phyloP scores from a whole-genome alignment of 1,140 invertebrate species.

The Drosophila baimaii region DNA sequence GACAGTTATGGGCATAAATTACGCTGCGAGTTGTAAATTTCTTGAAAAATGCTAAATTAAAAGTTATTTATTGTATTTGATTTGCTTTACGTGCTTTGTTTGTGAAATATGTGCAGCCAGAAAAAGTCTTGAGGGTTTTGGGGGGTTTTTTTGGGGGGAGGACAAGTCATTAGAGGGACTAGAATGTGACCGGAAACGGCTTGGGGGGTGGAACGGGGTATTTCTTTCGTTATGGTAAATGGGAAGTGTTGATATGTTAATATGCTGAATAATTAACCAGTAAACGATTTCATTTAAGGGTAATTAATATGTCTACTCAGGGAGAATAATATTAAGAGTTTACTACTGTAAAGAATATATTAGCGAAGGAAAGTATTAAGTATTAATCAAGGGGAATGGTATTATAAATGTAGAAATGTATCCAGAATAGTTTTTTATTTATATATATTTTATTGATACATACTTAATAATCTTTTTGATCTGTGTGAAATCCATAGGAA shows the following conservation, averaged over 20 bases:
- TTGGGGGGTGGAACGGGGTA: not conserved
- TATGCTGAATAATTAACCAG: not conserved
- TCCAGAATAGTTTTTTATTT: no score
- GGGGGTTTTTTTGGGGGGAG: constrained; percentile 11
- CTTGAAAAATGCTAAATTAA: constrained; percentile 70
- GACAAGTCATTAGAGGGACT: constrained; percentile 55
- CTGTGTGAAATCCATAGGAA: no score
- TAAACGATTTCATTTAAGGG: not conserved
- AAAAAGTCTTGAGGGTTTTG: constrained; percentile 5
- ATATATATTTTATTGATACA: no score
- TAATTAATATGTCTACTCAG: not conserved
- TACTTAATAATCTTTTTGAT: no score
- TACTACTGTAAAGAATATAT: not conserved
- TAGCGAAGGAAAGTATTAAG: not conserved
- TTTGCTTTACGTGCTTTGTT: constrained; percentile 57
- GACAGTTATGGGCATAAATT: constrained; percentile 73
- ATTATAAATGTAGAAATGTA: not conserved
- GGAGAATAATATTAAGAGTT: not conserved
- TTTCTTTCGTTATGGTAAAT: constrained; percentile 12
- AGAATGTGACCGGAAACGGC: constrained; percentile 62
- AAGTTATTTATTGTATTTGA: constrained; percentile 79
- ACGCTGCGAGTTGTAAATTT: constrained; percentile 69
- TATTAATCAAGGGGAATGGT: not conserved
- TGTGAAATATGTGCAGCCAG: constrained; percentile 18
- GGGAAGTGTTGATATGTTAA: constrained; percentile 5